Evolutionary conservation across 2,797 vertebrate genomes (phyloP).

Genomic region (Scarus forsteni): DNA sequence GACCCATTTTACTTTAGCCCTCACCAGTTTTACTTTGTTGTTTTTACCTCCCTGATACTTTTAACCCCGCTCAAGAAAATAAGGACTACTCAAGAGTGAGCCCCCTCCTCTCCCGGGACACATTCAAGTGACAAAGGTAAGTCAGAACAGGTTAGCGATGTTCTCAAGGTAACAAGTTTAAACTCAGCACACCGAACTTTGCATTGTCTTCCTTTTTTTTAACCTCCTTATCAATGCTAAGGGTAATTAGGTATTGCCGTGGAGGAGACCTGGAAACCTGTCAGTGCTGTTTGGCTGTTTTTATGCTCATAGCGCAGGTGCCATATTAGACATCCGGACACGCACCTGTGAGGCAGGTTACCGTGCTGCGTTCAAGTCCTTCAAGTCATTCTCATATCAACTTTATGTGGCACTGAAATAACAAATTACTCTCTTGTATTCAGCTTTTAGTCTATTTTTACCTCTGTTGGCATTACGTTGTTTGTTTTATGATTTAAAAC

Average conservation of each 20-base stretch:
- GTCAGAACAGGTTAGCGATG: background rate
- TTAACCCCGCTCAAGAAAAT: background rate
- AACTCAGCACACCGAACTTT: background rate
- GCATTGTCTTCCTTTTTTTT: accelerated
- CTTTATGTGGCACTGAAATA: background rate
- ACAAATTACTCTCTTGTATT: background rate
- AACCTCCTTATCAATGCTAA: accelerated
- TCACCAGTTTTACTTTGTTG: conserved; percentile 20
- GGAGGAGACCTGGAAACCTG: background rate
- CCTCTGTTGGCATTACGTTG: too few relatives aligned
- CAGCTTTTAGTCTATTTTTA: background rate
- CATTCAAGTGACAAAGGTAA: conserved; percentile 66
- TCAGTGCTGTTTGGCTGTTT: background rate
- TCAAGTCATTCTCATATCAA: background rate
- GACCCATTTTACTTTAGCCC: conserved; percentile 39
- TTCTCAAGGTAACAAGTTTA: conserved; percentile 55
- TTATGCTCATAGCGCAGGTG: conserved; percentile 9
- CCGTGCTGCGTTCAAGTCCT: conserved; percentile 37
- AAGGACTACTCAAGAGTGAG: conserved; percentile 8
- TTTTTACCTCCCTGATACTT: conserved; percentile 8
- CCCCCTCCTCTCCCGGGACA: background rate
- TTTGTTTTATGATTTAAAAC: too few relatives aligned
- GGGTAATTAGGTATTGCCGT: accelerated
- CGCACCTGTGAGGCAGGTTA: conserved; percentile 40
- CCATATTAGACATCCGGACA: background rate